Evolutionary conservation across 2,888 invertebrate species (phyloP).

Genomic region (Carpatolechia fugitivella): DNA sequence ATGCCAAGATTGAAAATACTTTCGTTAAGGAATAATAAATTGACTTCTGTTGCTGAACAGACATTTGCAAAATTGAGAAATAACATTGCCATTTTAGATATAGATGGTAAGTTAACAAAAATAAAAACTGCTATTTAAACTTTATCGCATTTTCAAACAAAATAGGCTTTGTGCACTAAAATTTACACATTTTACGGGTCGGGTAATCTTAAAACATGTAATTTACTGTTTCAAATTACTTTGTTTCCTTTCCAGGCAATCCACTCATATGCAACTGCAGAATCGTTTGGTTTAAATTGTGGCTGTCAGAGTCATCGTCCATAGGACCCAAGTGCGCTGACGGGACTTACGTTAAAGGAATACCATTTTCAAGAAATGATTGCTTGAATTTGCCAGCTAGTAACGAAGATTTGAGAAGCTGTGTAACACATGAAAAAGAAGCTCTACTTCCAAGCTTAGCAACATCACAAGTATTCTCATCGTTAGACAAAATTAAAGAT

Average conservation of each 20-base stretch:
- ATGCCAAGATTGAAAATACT: slow-evolving; percentile 92
- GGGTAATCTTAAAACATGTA: too few relatives aligned
- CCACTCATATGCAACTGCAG: slow-evolving; percentile 90
- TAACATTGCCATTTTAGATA: slow-evolving; percentile 89
- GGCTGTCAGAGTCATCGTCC: slow-evolving; percentile 87
- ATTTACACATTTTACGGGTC: too few relatives aligned
- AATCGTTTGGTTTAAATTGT: slow-evolving; percentile 89
- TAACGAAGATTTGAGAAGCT: slow-evolving; percentile 80
- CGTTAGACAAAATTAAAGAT: slow-evolving; percentile 78
- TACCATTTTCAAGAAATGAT: slow-evolving; percentile 84
- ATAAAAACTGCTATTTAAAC: background rate
- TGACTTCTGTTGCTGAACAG: slow-evolving; percentile 85
- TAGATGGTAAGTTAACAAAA: slow-evolving; percentile 83
- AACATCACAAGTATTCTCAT: slow-evolving; percentile 79
- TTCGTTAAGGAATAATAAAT: slow-evolving; percentile 86
- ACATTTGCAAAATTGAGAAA: slow-evolving; percentile 87
- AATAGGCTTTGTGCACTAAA: too few relatives aligned
- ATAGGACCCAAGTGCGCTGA: slow-evolving; percentile 89
- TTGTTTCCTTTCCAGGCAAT: slow-evolving; percentile 82
- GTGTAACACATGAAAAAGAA: slow-evolving; percentile 84
- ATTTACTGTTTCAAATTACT: too few relatives aligned
- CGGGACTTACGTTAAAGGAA: slow-evolving; percentile 86
- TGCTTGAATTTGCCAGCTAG: slow-evolving; percentile 74
- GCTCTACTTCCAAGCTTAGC: slow-evolving; percentile 75
- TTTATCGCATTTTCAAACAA: too few relatives aligned